phyloP scores from a whole-genome alignment of 2,797 vertebrate species.

The Lycodopsis pacificus region DNA sequence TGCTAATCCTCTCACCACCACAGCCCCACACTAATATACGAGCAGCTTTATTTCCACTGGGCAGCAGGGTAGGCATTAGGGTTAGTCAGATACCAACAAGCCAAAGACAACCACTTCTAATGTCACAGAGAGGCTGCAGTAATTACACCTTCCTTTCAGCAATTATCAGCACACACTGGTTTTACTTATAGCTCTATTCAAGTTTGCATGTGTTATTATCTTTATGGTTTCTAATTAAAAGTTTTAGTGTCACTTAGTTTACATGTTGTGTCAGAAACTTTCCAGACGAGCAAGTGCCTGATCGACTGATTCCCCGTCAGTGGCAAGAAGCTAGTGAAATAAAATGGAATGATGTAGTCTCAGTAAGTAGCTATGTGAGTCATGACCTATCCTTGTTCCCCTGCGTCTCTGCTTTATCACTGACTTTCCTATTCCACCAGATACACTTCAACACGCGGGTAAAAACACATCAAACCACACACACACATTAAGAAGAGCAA shows the following conservation, averaged over 20 bases:
- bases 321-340: not conserved
- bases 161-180: slow-evolving; percentile 13
- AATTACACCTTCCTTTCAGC: slow-evolving; percentile 39
- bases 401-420: no score
- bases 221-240: slow-evolving; percentile 1
- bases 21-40: slow-evolving; percentile 40
- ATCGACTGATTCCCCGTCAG: not conserved
- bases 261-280: slow-evolving; percentile 7
- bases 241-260: not conserved
- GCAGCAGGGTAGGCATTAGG: slow-evolving; percentile 44
- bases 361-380: not conserved
- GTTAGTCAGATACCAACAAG: slow-evolving; percentile 16
- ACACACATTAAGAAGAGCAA: not conserved
- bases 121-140: slow-evolving; percentile 20
- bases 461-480: not conserved
- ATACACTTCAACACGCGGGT: not conserved
- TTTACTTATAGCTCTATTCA: slow-evolving; percentile 19
- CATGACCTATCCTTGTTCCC: not conserved
- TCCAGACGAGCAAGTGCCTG: not conserved
- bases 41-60: slow-evolving; percentile 42
- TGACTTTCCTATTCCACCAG: not conserved
- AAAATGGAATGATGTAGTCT: not conserved
- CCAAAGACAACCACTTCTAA: slow-evolving; percentile 41
- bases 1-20: slow-evolving; percentile 54
- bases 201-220: slow-evolving; percentile 12